Conservation (phyloP, 2,888 invertebrate genomes). For the Crematogaster levior region DNA sequence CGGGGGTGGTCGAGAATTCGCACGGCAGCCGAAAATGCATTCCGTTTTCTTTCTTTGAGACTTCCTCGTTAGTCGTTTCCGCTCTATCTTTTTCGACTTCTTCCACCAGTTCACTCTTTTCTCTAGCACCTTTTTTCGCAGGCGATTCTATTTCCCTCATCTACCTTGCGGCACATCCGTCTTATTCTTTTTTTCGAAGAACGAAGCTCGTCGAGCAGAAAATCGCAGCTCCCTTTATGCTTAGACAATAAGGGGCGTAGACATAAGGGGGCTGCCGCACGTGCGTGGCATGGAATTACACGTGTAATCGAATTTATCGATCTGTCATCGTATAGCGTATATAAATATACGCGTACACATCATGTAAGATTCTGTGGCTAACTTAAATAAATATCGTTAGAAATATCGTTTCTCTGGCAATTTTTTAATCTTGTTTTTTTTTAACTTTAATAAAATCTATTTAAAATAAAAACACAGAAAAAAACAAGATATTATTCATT, state of each 20-base stretch:
- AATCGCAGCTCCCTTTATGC: constrained; percentile 55
- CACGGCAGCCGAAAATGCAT: constrained; percentile 61
- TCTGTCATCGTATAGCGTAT: not conserved
- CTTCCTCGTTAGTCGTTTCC: constrained; percentile 70
- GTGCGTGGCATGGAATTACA: constrained; percentile 32
- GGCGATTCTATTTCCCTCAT: constrained; percentile 53
- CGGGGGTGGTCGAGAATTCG: constrained; percentile 48
- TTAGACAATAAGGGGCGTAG: not conserved
- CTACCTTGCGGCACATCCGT: constrained; percentile 53
- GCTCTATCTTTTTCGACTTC: not conserved
- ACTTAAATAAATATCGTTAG: not conserved
- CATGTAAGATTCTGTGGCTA: not conserved
- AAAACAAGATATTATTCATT: not conserved
- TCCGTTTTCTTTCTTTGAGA: constrained; percentile 66
- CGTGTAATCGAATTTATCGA: constrained; percentile 42
- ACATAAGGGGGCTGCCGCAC: constrained; percentile 17
- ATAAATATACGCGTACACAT: constrained; percentile 24
- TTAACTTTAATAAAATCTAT: not conserved
- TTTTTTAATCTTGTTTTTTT: not conserved
- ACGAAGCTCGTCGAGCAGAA: constrained; percentile 60
- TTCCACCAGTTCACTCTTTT: constrained; percentile 25
- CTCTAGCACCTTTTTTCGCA: not conserved
- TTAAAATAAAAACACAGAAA: not conserved
- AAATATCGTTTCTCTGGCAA: not conserved
- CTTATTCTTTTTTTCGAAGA: constrained; percentile 49